Base-by-base conservation (phyloP, 2,888 invertebrate genomes). In the Shargacucullia verbasci region DNA sequence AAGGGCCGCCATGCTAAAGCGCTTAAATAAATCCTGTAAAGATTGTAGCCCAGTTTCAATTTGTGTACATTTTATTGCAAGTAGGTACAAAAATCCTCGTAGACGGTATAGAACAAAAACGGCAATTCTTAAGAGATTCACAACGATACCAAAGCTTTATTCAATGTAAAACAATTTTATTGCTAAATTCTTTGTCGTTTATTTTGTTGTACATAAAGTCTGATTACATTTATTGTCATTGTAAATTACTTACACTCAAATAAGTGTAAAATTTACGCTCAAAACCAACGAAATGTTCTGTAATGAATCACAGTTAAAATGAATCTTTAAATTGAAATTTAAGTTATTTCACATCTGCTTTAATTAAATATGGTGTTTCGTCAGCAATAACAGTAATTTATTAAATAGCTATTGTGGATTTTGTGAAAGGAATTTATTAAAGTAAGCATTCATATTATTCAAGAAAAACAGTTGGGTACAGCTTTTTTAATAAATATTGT, bases 41-140 rank as follows among this genome's bases (percentile, higher is more conserved):
- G 59, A 58, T 73, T 70, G 48, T 57, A 53, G 58, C 52, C 41
- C 49, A 55, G 72, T 69, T 60, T 57, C 41, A 34, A 43, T 52
- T 66, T 66, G 46, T 71, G 34, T 69, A 58, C 48, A 34, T 71
- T 73, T 72, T 69, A 73, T 78, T 77, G 73, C 70, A 63, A 74
- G 73, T n/a, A n/a, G n/a, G n/a, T 70, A 75, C 76, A 78, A 83
- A 80, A 82, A 80, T 74, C 79, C 78, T 20, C 68, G 66, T 74
- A 77, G 76, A 79, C 76, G 73, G 74, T 60, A 64, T 47, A 66
- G 62, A 73, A 70, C 67, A 80, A 81, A 79, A 80, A 81, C 71
- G 78, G 74, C 78, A 67, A 72, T 81, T 81, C 81, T 79, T 71
- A 70, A 70, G 77, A 83, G 84, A 85, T 87, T 87, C 84, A 85